Conservation (phyloP, 1,140 invertebrate species). For the Apis florea region DNA sequence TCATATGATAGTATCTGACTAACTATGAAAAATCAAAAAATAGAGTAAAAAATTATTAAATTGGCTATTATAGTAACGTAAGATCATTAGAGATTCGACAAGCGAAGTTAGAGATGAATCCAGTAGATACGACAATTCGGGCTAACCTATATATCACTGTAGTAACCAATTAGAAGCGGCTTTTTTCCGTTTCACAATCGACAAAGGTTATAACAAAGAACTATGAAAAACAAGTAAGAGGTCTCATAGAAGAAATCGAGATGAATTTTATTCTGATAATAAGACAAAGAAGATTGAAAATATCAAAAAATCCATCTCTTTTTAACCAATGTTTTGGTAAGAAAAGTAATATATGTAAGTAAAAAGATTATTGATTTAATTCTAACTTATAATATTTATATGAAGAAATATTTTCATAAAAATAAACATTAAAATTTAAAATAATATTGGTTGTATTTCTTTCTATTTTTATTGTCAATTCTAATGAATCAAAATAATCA, state of each 20-base stretch:
- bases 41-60: slow-evolving; percentile 67
- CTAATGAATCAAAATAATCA: no score
- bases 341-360: no score
- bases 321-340: background rate
- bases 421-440: no score
- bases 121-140: slow-evolving; percentile 70
- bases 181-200: slow-evolving; percentile 58
- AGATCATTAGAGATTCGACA: slow-evolving; percentile 65
- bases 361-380: background rate
- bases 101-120: slow-evolving; percentile 60
- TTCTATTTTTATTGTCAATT: no score
- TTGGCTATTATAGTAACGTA: slow-evolving; percentile 60
- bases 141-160: slow-evolving; percentile 69
- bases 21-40: slow-evolving; percentile 63
- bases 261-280: slow-evolving; percentile 28
- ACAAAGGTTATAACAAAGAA: slow-evolving; percentile 34
- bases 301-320: slow-evolving; percentile 7
- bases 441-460: no score
- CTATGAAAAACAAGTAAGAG: background rate
- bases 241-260: slow-evolving; percentile 16
- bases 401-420: no score
- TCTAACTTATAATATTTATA: background rate
- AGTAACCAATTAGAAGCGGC: slow-evolving; percentile 71
- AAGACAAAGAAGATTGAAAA: slow-evolving; percentile 12
- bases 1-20: slow-evolving; percentile 22